Evolutionary conservation across 2,113 vertebrate genomes (phyloP), one percentile per base, ranked within the genome.

Genomic region (Caranx ignobilis): DNA sequence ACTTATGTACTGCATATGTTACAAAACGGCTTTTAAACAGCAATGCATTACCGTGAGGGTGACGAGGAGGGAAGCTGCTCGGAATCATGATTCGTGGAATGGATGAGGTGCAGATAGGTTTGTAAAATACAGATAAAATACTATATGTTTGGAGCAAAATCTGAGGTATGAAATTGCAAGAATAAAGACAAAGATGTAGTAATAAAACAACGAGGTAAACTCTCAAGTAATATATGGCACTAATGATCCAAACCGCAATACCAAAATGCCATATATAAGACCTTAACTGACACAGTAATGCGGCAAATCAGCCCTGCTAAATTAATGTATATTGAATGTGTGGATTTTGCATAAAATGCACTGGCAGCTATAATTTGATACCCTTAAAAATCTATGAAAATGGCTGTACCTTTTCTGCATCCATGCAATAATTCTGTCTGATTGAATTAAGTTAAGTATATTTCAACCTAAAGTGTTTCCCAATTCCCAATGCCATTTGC

Each of bases 161-260:
- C 56, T 59, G 54, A 21, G 54, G 12, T 45, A 64, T 64, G 21
- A 45, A 64, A 64, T 45, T 43, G 37, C 12, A 66, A 34, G 31
- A 34, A 26, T 48, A 2, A 34, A 66, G 8, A 41, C 11, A 41
- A 41, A 6, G 37, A 37, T 37, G 5, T 21, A 11, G 37, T 7
- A 43, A 41, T 12, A 54, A 21, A 54, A 56, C 12, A 31, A 31
- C 11, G 4, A 55, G n/a, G 54, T 56, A 11, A 31, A 31, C 26
- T 31, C 21, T 13, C 13, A 32, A 43, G n/a, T 65, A 31, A 65
- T 31, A 47, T 47, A 41, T 7, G 11, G 39, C 39, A 8, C 21
- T 31, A 3, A 47, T 47, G 39, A 65, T 21, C 35, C 19, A 39
- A 62, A 10, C 6, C 16, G 11, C 19, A 21, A 11, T 5, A 39